Percentiles rank a stretch among this genome's conserved stretches.
phyloP scores from a whole-genome alignment of 2,113 vertebrate genomes.

The Pluvialis apricaria region DNA sequence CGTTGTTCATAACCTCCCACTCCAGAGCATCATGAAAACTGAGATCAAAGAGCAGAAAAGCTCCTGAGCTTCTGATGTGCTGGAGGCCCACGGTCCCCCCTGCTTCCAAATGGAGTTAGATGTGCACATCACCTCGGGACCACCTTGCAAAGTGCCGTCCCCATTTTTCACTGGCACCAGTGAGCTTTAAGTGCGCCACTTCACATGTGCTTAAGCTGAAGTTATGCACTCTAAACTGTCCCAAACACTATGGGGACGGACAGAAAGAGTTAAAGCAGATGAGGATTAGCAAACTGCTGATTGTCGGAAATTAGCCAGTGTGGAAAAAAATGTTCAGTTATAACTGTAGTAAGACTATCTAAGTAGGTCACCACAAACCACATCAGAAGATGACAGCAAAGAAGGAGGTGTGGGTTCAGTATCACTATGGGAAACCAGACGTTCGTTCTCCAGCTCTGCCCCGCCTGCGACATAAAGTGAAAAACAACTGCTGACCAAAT shows the following conservation, averaged over 20 bases:
- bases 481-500: not conserved
- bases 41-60: not conserved
- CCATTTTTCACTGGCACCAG: not conserved
- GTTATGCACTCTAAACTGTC: not conserved
- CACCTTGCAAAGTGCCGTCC: not conserved
- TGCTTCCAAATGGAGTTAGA: not conserved
- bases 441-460: accelerated
- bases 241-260: not conserved
- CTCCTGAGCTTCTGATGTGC: not conserved
- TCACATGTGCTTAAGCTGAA: not conserved
- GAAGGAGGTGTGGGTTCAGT: not conserved
- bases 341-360: not conserved
- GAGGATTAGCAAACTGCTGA: not conserved
- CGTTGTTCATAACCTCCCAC: not conserved
- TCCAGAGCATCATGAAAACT: not conserved
- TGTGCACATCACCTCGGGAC: not conserved
- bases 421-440: not conserved
- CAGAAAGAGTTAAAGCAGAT: not conserved
- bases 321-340: not conserved
- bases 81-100: not conserved
- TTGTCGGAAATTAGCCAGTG: not conserved
- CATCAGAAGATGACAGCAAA: not conserved
- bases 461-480: not conserved
- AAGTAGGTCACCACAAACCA: slow-evolving; percentile 15
- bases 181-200: not conserved